Percentiles rank a stretch among this genome's conserved stretches.
These are phyloP conservation scores for Neomonachus schauinslandi DNA, from an alignment of 2,113 vertebrate species.

Conservation along the genomic window DNA sequence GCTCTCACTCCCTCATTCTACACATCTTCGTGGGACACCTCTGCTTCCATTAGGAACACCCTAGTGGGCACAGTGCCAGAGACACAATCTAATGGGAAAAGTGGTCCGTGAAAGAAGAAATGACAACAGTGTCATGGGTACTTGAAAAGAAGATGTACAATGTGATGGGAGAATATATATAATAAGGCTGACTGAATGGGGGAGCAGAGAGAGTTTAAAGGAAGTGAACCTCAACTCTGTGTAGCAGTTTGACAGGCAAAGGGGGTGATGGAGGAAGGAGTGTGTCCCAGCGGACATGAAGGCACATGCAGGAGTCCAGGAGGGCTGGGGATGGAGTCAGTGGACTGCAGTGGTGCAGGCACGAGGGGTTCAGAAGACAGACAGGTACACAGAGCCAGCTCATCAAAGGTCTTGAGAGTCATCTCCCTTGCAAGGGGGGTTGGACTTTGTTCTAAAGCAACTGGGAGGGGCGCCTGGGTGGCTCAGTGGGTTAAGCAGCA, in stretches of 20 bases:
- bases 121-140: accelerated
- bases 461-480: not conserved
- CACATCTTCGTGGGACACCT: not conserved
- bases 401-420: not conserved
- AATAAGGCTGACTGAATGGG: not conserved
- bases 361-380: not conserved
- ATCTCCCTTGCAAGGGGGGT: not conserved
- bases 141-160: not conserved
- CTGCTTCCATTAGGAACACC: not conserved
- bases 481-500: not conserved
- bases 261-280: not conserved
- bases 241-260: not conserved
- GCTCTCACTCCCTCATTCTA: not conserved
- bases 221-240: not conserved
- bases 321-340: not conserved
- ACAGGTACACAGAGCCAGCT: not conserved
- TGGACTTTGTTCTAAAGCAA: not conserved
- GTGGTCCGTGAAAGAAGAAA: not conserved
- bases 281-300: not conserved
- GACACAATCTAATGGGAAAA: not conserved
- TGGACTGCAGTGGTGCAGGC: not conserved
- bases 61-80: not conserved
- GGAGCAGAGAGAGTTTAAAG: not conserved
- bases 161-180: not conserved
- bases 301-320: not conserved